Evolutionary conservation across 2,888 invertebrate species (phyloP).

Genomic region (Philereme vetulata): DNA sequence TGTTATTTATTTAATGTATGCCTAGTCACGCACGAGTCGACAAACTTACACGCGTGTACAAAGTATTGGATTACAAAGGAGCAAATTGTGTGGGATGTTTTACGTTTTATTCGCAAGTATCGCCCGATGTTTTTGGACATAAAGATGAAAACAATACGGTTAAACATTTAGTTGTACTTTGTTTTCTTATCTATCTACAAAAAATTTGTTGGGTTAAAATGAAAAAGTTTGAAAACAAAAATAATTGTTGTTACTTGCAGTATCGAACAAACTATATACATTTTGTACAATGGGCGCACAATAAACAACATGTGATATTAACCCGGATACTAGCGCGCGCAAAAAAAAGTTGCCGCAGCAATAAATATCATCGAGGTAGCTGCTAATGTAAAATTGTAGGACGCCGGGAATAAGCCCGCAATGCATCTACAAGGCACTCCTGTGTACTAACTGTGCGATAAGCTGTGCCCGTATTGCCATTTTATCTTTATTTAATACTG

Average conservation of each 20-base stretch:
- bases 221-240: too few species aligned
- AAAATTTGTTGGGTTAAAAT: neutral
- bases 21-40: neutral
- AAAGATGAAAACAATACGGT: too few species aligned
- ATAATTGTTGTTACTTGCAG: too few species aligned
- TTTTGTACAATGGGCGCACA: constrained; percentile 9
- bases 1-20: neutral
- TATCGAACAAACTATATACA: constrained; percentile 1
- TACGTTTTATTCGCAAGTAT: constrained; percentile 3
- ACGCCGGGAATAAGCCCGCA: constrained; percentile 26
- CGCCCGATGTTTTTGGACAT: neutral
- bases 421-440: constrained; percentile 29
- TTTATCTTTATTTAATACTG: constrained; percentile 26
- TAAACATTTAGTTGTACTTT: too few species aligned
- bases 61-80: constrained; percentile 14
- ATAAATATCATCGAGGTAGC: constrained; percentile 32
- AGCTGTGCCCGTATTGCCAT: constrained; percentile 17
- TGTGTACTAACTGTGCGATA: constrained; percentile 17
- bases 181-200: too few species aligned
- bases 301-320: constrained; percentile 25
- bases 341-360: constrained; percentile 32
- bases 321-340: constrained; percentile 24
- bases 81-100: constrained; percentile 6
- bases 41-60: constrained; percentile 4
- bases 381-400: constrained; percentile 34